Evolutionary conservation across 2,888 invertebrate genomes (phyloP), one percentile per base, ranked within the genome.

Genomic region (Cataglyphis albicans): DNA sequence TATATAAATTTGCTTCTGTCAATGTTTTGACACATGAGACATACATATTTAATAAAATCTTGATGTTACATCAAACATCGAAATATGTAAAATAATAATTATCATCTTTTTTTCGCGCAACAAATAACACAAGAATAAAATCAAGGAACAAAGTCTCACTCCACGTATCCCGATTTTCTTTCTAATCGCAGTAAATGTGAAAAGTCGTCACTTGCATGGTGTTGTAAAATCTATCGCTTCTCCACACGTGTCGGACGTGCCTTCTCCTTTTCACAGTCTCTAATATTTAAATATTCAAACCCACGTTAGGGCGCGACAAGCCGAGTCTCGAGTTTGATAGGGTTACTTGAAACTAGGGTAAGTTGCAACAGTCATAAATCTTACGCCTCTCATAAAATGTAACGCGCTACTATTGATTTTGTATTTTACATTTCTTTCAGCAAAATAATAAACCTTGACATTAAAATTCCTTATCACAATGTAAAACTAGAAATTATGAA

Each of bases 231-330:
- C 25, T 48, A 15, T 21, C 25, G 10, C 3, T 52, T 48, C 48
- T 48, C 25, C 15, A 63, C 21, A 48, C 15, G 25, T 65, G 44
- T 65, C 44, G 44, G 21, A 29, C 67, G 29, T 52, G 52, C 15
- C 18, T 15, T 35, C 10, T 44, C 21, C 6, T 32, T 44, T 64
- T 32, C 32, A 10, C 12, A 35, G 6, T 44, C 25, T 1, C 18
- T 29, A 9, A 61, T 15, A 73, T 67, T 48, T 65, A 75, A 65
- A 75, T 75, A 65, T 35, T 48, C 21, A 75, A 41, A 73, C 3
- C 21, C 32, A 35, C 7, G 32, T 73, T 41, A 73, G 21, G 15
- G 29, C 4, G 1, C 35, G 32, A 48, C 44, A 21, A 64, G 18
- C 12, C 21, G 5, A 21, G 21, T 70, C 52, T 63, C 21, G n/a